Conservation (phyloP, 2,888 invertebrate genomes). For the Sarcophaga subvicina region DNA sequence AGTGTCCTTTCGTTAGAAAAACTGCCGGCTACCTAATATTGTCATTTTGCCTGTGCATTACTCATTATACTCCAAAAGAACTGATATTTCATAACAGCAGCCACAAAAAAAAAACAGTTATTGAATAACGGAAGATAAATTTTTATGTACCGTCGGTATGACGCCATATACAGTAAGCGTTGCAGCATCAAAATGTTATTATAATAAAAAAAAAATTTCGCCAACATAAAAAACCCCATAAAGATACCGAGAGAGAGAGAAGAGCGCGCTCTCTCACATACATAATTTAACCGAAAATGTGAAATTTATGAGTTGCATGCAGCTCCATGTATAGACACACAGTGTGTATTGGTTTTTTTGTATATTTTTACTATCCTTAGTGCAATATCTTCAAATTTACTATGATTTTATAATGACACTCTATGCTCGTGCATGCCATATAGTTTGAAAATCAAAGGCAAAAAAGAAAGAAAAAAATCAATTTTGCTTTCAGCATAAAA, state of each 20-base stretch:
- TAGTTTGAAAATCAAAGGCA: background rate
- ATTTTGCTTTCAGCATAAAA: background rate
- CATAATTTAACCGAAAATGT: no score
- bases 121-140: constrained; percentile 5
- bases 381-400: background rate
- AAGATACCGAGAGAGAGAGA: no score
- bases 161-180: constrained; percentile 31
- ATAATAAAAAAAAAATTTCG: background rate
- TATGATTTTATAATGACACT: background rate
- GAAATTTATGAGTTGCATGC: no score
- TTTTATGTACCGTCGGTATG: constrained; percentile 40
- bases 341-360: no score
- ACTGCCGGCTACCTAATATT: background rate
- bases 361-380: no score
- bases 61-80: constrained; percentile 3
- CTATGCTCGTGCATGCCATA: background rate
- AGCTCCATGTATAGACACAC: no score
- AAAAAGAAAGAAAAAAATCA: background rate
- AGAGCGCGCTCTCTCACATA: no score
- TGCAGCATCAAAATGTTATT: constrained; percentile 28
- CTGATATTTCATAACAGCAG: background rate
- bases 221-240: no score
- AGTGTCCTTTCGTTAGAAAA: background rate
- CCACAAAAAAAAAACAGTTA: background rate
- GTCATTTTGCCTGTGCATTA: background rate